Base-by-base conservation (phyloP, 2,113 vertebrate species). In the Saguinus imperator region DNA sequence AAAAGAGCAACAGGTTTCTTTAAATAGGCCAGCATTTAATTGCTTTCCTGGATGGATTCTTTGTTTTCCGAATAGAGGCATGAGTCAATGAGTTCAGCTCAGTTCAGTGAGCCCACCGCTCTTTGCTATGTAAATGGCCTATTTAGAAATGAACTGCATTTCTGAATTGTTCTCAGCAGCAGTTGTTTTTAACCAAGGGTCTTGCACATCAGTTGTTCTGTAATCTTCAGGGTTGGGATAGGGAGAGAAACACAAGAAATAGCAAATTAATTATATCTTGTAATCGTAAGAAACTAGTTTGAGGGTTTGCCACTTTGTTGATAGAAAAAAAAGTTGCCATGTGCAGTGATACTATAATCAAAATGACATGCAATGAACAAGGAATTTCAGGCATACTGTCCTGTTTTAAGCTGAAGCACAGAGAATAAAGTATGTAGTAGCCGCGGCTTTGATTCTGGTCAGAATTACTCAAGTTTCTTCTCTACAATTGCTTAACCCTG, bases 21-120 rank as follows among this genome's bases (percentile, higher is more conserved):
- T 50, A 52, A 92, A 72, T 4, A 88, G 82, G 80, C 52, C 45
- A 70, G 94, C 55, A 14, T 75, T 83, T 76, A 77, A 92, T 50
- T 43, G 81, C 55, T 81, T 84, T 89, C 94, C 87, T 73, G 48
- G 79, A 77, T 77, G 43, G 90, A 73, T n/a, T 68, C 88, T 92
- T 92, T 83, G 86, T 87, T 92, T 96, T 87, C 95, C 91, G 43
- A 45, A 77, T 48, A 58, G 76, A 95, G 52, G 45, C 88, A 27
- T 1, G 32, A 84, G 76, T 80, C 86, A 25, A 76, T 61, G 80
- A 81, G 79, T 72, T 96, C 66, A 35, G 45, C 77, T 94, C 82
- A 55, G 96, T 89, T 77, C 64, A 61, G 68, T 6, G 25, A 91
- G 37, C 35, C 29, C 20, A 17, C 2, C 1, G 37, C 10, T 27